A percentile compares a stretch with the other conserved stretches of the same genome.
Conservation (phyloP, 2,888 invertebrate species). For the Agapostemon virescens region DNA sequence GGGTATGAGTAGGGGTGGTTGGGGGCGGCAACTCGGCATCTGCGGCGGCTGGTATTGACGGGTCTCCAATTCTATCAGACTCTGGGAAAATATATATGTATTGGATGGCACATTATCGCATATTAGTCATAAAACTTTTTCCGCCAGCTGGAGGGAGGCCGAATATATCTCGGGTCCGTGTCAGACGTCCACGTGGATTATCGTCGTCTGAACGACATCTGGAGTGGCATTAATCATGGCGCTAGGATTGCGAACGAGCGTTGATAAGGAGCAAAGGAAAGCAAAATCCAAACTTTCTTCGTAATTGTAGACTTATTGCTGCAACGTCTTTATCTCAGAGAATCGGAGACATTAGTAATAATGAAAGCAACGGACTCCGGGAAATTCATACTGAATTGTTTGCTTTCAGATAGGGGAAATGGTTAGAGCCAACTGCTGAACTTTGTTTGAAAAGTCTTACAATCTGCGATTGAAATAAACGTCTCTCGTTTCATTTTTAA, state of each 20-base stretch:
- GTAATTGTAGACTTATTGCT: constrained; percentile 1
- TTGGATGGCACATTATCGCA: constrained; percentile 75
- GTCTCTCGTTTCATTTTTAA: too few species aligned
- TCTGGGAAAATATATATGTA: constrained; percentile 69
- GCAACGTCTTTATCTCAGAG: not conserved
- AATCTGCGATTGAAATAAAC: not conserved
- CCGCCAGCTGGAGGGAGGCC: constrained; percentile 26
- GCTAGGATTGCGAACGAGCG: constrained; percentile 12
- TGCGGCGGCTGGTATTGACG: constrained; percentile 75
- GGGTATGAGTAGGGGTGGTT: constrained; percentile 22
- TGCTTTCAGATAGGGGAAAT: not conserved
- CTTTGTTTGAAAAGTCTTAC: not conserved
- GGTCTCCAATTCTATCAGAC: constrained; percentile 73
- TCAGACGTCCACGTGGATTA: constrained; percentile 69
- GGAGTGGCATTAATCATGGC: constrained; percentile 51
- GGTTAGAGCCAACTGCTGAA: not conserved
- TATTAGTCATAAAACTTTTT: constrained; percentile 76
- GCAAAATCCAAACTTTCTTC: not conserved
- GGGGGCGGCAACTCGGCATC: constrained; percentile 64
- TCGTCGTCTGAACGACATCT: constrained; percentile 41
- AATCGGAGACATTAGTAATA: not conserved
- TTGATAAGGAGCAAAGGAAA: not conserved
- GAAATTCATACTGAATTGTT: not conserved
- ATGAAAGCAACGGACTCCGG: not conserved
- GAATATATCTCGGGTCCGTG: constrained; percentile 69